Conservation (phyloP, 2,888 invertebrate species). For the Junonia oenone region DNA sequence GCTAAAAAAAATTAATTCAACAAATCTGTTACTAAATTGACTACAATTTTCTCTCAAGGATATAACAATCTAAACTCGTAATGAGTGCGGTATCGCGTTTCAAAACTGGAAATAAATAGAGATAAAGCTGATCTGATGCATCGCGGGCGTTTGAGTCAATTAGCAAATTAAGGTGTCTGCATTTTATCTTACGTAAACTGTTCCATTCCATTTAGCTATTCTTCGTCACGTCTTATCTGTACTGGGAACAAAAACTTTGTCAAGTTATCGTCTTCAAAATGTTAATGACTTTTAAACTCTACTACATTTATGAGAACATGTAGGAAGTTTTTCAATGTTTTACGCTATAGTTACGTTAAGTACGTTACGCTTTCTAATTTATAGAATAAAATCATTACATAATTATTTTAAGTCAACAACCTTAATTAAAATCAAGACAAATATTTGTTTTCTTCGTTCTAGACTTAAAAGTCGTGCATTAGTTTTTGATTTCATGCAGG, state of each 20-base stretch:
- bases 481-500: too few relatives aligned
- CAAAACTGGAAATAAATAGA: conserved; percentile 21
- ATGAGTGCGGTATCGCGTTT: conserved; percentile 13
- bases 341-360: too few relatives aligned
- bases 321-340: too few relatives aligned
- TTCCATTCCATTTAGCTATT: background rate
- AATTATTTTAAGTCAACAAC: background rate
- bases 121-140: conserved; percentile 21
- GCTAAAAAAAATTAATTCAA: background rate
- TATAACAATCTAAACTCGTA: background rate
- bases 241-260: background rate
- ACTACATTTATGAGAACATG: too few relatives aligned
- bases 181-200: conserved; percentile 20
- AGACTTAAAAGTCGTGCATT: too few relatives aligned
- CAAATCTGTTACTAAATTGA: background rate
- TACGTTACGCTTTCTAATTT: too few relatives aligned
- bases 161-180: conserved; percentile 26
- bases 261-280: background rate
- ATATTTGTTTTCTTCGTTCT: too few relatives aligned
- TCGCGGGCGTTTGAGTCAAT: conserved; percentile 23
- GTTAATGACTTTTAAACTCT: background rate
- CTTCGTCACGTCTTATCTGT: background rate
- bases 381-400: too few relatives aligned
- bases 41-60: background rate
- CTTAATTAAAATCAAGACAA: too few relatives aligned